A percentile compares a stretch with the other conserved stretches of the same genome.
These are phyloP conservation scores for Cebuella pygmaea DNA, from an alignment of 2,797 vertebrate genomes.

Conservation along the genomic window DNA sequence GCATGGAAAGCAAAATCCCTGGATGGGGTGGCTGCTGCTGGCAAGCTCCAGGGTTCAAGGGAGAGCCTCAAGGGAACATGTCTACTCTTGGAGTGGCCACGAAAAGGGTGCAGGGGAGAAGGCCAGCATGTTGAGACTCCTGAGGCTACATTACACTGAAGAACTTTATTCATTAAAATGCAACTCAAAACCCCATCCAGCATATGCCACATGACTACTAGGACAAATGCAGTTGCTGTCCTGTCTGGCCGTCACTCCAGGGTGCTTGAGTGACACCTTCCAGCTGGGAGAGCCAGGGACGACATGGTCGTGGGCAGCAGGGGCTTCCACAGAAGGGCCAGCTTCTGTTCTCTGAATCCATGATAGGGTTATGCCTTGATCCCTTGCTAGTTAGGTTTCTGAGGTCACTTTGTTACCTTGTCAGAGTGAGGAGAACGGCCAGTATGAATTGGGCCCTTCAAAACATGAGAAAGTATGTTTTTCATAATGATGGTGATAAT, in stretches of 20 bases:
- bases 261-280: not conserved
- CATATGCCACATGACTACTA: not conserved
- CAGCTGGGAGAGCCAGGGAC: not conserved
- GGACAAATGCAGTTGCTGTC: not conserved
- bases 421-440: not conserved
- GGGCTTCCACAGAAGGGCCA: not conserved
- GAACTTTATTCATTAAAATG: not conserved
- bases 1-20: constrained; percentile 23
- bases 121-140: not conserved
- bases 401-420: not conserved
- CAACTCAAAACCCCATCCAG: not conserved
- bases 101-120: not conserved
- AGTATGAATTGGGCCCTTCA: not conserved
- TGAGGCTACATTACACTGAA: not conserved
- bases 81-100: not conserved
- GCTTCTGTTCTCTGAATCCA: not conserved
- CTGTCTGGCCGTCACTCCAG: not conserved
- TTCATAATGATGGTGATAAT: not conserved
- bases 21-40: not conserved
- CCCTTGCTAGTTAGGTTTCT: not conserved
- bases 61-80: not conserved
- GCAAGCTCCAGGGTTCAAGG: not conserved
- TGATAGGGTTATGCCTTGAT: not conserved
- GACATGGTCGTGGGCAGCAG: not conserved
- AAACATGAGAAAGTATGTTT: not conserved